A percentile compares a stretch with the other conserved stretches of the same genome.
These are phyloP conservation scores for Felis chaus DNA, from an alignment of 2,113 vertebrate genomes.

Conservation along the genomic window DNA sequence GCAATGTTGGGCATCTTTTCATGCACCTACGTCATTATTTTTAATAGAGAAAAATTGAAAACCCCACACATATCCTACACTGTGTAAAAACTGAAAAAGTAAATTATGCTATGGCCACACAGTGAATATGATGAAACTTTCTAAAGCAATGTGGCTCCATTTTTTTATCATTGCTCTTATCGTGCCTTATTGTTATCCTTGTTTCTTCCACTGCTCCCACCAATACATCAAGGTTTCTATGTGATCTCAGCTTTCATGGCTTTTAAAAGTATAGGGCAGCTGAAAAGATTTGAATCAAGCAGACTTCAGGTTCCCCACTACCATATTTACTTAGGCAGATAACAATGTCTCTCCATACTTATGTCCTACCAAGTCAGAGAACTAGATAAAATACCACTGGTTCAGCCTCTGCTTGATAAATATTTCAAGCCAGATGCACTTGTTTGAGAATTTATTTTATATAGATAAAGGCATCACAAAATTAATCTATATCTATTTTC, in stretches of 20 bases:
- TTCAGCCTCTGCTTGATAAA: neutral
- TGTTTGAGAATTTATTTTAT: neutral
- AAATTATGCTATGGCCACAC: neutral
- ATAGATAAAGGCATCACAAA: neutral
- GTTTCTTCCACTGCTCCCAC: neutral
- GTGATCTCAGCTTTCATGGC: neutral
- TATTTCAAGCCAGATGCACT: neutral
- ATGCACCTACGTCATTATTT: neutral
- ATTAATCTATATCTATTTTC: neutral
- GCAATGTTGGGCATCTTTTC: neutral
- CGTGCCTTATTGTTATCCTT: neutral
- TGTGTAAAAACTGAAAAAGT: neutral
- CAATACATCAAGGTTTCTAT: neutral
- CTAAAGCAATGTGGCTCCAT: too few relatives aligned
- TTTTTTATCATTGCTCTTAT: neutral
- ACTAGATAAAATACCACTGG: neutral
- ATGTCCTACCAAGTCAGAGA: neutral
- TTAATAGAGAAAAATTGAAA: neutral
- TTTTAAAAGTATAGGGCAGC: neutral
- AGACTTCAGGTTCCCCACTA: neutral
- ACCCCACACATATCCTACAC: neutral
- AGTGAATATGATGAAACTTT: neutral
- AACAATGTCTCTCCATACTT: neutral
- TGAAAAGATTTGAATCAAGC: neutral
- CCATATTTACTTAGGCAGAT: neutral